Evolutionary conservation across 2,888 invertebrate genomes (phyloP), one percentile per base, ranked within the genome.

Genomic region (Phrixothrix hirtus): DNA sequence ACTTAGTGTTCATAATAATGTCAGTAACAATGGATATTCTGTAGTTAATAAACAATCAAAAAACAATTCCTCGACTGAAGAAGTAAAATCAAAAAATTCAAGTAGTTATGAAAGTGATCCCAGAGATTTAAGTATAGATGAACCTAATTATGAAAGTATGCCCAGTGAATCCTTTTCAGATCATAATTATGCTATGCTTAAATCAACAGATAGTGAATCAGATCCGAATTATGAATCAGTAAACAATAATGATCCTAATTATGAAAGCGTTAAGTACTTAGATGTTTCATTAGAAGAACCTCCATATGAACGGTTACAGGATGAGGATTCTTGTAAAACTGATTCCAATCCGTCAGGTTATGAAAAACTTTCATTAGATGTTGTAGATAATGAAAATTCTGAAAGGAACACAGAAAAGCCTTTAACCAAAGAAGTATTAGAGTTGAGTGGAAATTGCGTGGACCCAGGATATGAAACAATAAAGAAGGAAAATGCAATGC

Each of bases 121-220:
- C 1, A 55, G 58, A 36, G 62, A 67, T 45, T 47, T 60, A 9
- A 74, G 78, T 1, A 60, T 61, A 2, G 70, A 71, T 36, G 89
- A 88, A 66, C 87, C 88, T 2, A 88, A 89, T 73, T 90, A 89
- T 67, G 89, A 89, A 69, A 88, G 88, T 1, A 83, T 89, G 80
- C 82, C 84, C 0, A 78, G 75, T 57, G 77, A 77, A 43, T 61
- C 58, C 4, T 16, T 56, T 30, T 31, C 69, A 0, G 78, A 81
- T 57, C 84, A 83, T 32, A 75, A 82, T 52, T 85, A 85, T 68
- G 82, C 79, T 0, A 85, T 85, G 0, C 70, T 76, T 5, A 76
- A 75, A 27, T 70, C 70, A 14, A 75, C 74, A 2, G 87, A 85
- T 58, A 89, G 88, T 67, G 89, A 89, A 70, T 85, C 86, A 0